A percentile compares a stretch with the other conserved stretches of the same genome.
These are phyloP conservation scores for Siphlonurus alternatus DNA, from an alignment of 2,888 invertebrate species.

Conservation along the genomic window DNA sequence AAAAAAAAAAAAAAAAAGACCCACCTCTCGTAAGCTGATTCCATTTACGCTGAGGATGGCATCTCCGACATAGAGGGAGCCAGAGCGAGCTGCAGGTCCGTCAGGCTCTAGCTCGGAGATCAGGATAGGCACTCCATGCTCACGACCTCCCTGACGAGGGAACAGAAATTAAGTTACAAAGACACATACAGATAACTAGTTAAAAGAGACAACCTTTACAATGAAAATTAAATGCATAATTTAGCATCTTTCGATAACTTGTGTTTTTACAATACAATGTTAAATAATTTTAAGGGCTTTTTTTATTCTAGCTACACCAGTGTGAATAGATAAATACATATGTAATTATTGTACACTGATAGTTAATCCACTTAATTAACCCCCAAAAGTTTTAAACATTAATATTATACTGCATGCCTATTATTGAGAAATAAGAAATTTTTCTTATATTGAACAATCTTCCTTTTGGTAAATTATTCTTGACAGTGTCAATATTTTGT, in stretches of 20 bases:
- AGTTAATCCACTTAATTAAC: too few species aligned
- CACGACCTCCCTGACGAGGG: conserved; percentile 52
- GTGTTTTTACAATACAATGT: neutral
- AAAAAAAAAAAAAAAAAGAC: too few species aligned
- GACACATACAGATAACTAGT: conserved; percentile 1
- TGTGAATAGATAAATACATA: too few species aligned
- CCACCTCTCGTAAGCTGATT: conserved; percentile 50
- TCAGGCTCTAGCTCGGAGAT: conserved; percentile 66
- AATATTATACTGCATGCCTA: too few species aligned
- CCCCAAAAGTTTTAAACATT: too few species aligned
- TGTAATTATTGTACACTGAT: too few species aligned
- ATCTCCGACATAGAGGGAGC: conserved; percentile 62
- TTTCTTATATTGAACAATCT: too few species aligned
- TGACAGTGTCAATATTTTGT: too few species aligned
- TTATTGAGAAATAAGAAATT: too few species aligned
- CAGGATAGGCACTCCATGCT: conserved; percentile 72
- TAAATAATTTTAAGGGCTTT: too few species aligned
- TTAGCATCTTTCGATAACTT: neutral
- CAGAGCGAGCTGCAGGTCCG: conserved; percentile 59
- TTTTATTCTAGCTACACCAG: too few species aligned
- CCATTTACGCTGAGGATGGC: conserved; percentile 69
- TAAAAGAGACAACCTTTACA: neutral
- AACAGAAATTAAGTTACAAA: conserved; percentile 8
- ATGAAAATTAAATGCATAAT: neutral
- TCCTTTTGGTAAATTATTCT: too few species aligned